Evolutionary conservation across 2,888 invertebrate genomes (phyloP), one percentile per base, ranked within the genome.

Genomic region (Idaea biselata): DNA sequence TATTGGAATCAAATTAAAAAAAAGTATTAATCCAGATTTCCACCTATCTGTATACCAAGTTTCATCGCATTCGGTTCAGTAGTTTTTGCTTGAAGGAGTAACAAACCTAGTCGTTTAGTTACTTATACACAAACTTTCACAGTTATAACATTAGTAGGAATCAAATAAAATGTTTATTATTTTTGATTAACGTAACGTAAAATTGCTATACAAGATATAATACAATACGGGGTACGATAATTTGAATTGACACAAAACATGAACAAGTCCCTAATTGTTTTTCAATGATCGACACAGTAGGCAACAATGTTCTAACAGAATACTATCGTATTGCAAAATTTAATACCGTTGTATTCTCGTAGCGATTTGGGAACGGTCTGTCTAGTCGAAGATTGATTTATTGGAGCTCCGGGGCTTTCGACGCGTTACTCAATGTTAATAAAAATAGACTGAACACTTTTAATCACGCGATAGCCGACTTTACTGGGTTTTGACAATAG

Each of bases 301-400:
- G 44, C 44, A 44, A 44, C 44, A 44, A 44, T 44, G 44, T 44
- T 56, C 11, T 56, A 56, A 53, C 55, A 58, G 16, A 16, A 31
- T 58, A 11, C 62, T 62, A 60, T 63, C 33, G 60, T 61, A 62
- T 66, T 67, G 68, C 71, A 74, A 75, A 79, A 76, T 81, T 72
- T 75, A 77, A 69, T 68, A 68, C 66, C 55, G 60, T 59, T 72
- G 73, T 77, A 74, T 74, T 77, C 73, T 71, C 68, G 68, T 66
- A 71, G 70, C 70, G 73, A 77, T 77, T 78, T 71, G 63, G 72
- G 71, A 74, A 69, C 72, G 77, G 73, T 76, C 75, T 79, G 77
- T 80, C 77, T 76, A 73, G 72, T 68, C 69, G 66, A 72, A 82
- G 84, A 87, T 84, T 86, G 86, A 86, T 87, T 87, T 86, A 87